A percentile compares a stretch with the other conserved stretches of the same genome.
phyloP scores from a whole-genome alignment of 2,888 invertebrate genomes.

The Chelonus formosanus region DNA sequence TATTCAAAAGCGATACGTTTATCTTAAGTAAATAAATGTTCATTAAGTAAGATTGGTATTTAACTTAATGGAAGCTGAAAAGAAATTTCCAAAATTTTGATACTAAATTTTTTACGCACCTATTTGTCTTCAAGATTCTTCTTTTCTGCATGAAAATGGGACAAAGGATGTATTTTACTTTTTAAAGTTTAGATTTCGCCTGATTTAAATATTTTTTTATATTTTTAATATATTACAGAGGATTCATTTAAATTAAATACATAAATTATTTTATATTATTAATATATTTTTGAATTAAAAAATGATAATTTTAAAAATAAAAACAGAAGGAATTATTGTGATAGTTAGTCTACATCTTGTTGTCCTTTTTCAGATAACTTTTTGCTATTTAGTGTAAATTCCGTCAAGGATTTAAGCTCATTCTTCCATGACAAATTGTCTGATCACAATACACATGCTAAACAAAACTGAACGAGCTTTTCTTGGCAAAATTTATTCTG shows the following conservation, averaged over 20 bases:
- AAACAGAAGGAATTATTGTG: slow-evolving; percentile 7
- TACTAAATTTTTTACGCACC: slow-evolving; percentile 8
- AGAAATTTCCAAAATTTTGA: slow-evolving; percentile 2
- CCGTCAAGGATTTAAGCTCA: too few relatives aligned
- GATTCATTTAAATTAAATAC: too few relatives aligned
- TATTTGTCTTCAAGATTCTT: too few relatives aligned
- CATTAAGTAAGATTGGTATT: not conserved
- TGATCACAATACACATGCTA: too few relatives aligned
- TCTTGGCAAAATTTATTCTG: too few relatives aligned
- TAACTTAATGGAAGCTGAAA: not conserved
- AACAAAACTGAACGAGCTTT: too few relatives aligned
- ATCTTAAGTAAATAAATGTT: slow-evolving; percentile 49
- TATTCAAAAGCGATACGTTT: slow-evolving; percentile 63
- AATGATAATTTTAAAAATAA: not conserved
- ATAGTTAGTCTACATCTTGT: slow-evolving; percentile 28
- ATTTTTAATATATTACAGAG: too few relatives aligned
- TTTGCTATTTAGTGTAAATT: slow-evolving; percentile 29
- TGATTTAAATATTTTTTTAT: too few relatives aligned
- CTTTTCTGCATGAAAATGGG: slow-evolving; percentile 23
- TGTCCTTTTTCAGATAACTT: not conserved
- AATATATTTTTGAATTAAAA: not conserved
- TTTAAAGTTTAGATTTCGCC: too few relatives aligned
- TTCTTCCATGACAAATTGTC: too few relatives aligned
- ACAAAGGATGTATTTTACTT: not conserved
- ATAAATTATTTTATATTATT: slow-evolving; percentile 5